Conservation (phyloP, 2,888 invertebrate genomes). For the Lucinisca nassula region DNA sequence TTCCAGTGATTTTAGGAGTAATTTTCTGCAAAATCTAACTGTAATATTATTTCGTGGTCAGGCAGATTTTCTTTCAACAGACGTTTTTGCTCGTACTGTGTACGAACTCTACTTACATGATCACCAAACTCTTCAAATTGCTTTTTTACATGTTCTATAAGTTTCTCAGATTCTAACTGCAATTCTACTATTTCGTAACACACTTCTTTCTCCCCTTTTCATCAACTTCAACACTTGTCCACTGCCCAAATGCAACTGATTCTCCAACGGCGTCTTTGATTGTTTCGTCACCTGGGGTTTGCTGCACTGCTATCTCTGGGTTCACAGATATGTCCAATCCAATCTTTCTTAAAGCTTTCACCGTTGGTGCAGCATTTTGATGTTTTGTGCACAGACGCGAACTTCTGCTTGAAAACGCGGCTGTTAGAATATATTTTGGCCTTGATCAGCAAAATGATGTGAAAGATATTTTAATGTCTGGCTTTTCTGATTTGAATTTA, state of each 20-base stretch:
- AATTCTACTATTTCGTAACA: neutral
- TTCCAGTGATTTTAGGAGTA: slow-evolving; percentile 47
- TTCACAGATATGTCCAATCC: slow-evolving; percentile 31
- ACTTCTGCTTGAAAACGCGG: slow-evolving; percentile 18
- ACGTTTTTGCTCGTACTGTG: slow-evolving; percentile 53
- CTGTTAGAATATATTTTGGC: slow-evolving; percentile 38
- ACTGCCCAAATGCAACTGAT: slow-evolving; percentile 26
- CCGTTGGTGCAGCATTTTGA: slow-evolving; percentile 50
- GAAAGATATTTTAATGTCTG: slow-evolving; percentile 34
- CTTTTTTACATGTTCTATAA: slow-evolving; percentile 1
- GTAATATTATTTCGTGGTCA: slow-evolving; percentile 39
- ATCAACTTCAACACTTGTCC: slow-evolving; percentile 41
- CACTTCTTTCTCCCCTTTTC: neutral
- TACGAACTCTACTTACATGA: slow-evolving; percentile 53
- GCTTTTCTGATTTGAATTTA: slow-evolving; percentile 53
- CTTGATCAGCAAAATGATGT: slow-evolving; percentile 48
- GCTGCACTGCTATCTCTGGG: slow-evolving; percentile 16
- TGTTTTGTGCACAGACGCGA: slow-evolving; percentile 56
- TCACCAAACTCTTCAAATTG: slow-evolving; percentile 56
- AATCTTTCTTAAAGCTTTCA: slow-evolving; percentile 29
- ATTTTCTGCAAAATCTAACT: slow-evolving; percentile 61
- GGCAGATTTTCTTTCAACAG: slow-evolving; percentile 36
- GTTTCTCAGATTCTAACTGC: neutral
- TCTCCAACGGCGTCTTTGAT: neutral
- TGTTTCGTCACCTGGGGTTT: neutral